These are phyloP conservation scores for Ormyrus rosae DNA, from an alignment of 2,888 invertebrate species.

Conservation along the genomic window DNA sequence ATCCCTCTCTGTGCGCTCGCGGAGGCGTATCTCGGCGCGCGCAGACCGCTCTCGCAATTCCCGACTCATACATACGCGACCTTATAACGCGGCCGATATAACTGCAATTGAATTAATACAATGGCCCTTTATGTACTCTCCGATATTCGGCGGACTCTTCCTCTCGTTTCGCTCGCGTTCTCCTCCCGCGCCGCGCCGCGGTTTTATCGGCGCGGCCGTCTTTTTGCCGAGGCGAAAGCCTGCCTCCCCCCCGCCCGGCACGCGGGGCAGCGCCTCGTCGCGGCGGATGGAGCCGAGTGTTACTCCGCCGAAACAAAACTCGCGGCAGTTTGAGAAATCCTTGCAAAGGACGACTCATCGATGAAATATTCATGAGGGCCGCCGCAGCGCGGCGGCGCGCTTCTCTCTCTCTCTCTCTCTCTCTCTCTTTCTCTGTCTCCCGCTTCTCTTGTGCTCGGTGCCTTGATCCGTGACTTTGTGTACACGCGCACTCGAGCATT, in stretches of 20 bases:
- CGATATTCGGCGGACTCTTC: slow-evolving; percentile 42
- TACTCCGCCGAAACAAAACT: slow-evolving; percentile 45
- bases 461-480: neutral
- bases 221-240: neutral
- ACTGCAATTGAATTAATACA: slow-evolving; percentile 65
- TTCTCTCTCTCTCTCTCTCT: neutral
- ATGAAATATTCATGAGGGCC: slow-evolving; percentile 58
- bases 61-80: slow-evolving; percentile 13
- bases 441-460: no score
- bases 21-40: slow-evolving; percentile 1
- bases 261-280: no score
- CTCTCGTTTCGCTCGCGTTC: slow-evolving; percentile 16
- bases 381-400: neutral
- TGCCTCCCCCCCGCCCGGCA: neutral
- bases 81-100: slow-evolving; percentile 58
- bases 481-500: neutral
- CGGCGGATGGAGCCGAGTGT: slow-evolving; percentile 22
- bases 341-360: slow-evolving; percentile 54
- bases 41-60: neutral
- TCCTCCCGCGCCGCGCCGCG: neutral
- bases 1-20: neutral
- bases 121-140: slow-evolving; percentile 60
- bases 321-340: slow-evolving; percentile 49
- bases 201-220: slow-evolving; percentile 16
- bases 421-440: neutral